A percentile compares a stretch with the other conserved stretches of the same genome.
Evolutionary conservation across 2,888 invertebrate genomes (phyloP).

Genomic region (Timandra comae): DNA sequence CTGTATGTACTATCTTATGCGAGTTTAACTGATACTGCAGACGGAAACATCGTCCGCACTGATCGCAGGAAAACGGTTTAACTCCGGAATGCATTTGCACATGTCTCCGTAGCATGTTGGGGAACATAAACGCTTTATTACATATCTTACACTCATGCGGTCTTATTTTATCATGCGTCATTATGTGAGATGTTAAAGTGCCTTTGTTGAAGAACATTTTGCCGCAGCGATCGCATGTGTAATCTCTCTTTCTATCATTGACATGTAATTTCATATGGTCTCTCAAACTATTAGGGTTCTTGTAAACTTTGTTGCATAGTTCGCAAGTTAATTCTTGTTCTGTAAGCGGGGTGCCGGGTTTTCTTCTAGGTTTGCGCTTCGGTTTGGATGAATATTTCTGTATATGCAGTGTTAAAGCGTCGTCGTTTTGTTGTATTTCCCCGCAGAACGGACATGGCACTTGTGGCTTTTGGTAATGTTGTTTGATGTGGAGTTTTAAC

Average conservation of each 20-base stretch:
- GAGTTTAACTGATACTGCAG: slow-evolving; percentile 84
- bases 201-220: slow-evolving; percentile 68
- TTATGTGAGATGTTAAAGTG: slow-evolving; percentile 59
- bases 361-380: slow-evolving; percentile 46
- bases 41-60: slow-evolving; percentile 67
- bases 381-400: slow-evolving; percentile 40
- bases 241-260: slow-evolving; percentile 58
- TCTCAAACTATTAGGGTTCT: slow-evolving; percentile 40
- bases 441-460: slow-evolving; percentile 49
- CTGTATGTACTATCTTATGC: slow-evolving; percentile 86
- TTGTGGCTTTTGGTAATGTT: slow-evolving; percentile 41
- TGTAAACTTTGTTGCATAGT: slow-evolving; percentile 58
- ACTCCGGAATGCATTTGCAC: slow-evolving; percentile 65
- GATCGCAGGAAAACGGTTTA: slow-evolving; percentile 63
- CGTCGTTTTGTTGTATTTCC: slow-evolving; percentile 49
- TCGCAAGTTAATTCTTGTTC: slow-evolving; percentile 57
- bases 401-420: slow-evolving; percentile 42
- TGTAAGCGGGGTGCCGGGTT: slow-evolving; percentile 55
- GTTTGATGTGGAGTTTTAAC: slow-evolving; percentile 34
- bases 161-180: slow-evolving; percentile 58
- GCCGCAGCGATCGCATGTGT: slow-evolving; percentile 64
- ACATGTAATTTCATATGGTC: slow-evolving; percentile 79
- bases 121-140: slow-evolving; percentile 59
- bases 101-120: slow-evolving; percentile 60
- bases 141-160: slow-evolving; percentile 64